These are phyloP conservation scores for Clarias laeviceps DNA, from an alignment of 2,797 vertebrate species.

Conservation along the genomic window DNA sequence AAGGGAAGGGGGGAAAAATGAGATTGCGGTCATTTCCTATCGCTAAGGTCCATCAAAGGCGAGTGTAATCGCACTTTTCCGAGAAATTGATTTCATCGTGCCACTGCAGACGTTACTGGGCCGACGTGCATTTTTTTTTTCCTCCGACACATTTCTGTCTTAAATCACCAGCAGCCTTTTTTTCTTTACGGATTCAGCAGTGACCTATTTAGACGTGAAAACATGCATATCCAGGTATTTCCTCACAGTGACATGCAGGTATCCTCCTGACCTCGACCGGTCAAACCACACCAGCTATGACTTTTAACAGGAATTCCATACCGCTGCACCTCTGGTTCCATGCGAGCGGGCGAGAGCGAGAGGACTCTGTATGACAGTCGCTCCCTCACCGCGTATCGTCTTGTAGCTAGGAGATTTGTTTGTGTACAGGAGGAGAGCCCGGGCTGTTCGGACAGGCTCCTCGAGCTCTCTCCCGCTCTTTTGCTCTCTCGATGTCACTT, in stretches of 20 bases:
- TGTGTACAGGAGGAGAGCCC: background rate
- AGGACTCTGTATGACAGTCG: background rate
- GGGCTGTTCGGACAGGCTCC: constrained; percentile 1
- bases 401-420: constrained; percentile 42
- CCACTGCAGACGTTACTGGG: constrained; percentile 52
- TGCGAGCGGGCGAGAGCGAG: constrained; percentile 36
- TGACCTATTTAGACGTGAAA: constrained; percentile 60
- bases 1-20: background rate
- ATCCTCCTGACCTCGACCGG: constrained; percentile 52
- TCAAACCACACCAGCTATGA: constrained; percentile 56
- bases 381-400: constrained; percentile 3
- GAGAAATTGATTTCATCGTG: constrained; percentile 55
- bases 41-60: constrained; percentile 10
- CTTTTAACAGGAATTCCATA: constrained; percentile 49
- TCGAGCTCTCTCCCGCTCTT: constrained; percentile 13
- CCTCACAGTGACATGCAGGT: constrained; percentile 56
- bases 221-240: constrained; percentile 62
- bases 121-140: constrained; percentile 41
- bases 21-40: constrained; percentile 26
- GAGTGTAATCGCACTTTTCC: constrained; percentile 55
- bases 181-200: constrained; percentile 63
- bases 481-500: constrained; percentile 49
- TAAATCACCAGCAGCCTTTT: constrained; percentile 81
- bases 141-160: constrained; percentile 67
- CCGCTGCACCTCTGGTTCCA: constrained; percentile 56